Percentiles rank a stretch among this genome's conserved stretches.
phyloP scores from a whole-genome alignment of 2,888 invertebrate species.

The Agrochola circellaris region DNA sequence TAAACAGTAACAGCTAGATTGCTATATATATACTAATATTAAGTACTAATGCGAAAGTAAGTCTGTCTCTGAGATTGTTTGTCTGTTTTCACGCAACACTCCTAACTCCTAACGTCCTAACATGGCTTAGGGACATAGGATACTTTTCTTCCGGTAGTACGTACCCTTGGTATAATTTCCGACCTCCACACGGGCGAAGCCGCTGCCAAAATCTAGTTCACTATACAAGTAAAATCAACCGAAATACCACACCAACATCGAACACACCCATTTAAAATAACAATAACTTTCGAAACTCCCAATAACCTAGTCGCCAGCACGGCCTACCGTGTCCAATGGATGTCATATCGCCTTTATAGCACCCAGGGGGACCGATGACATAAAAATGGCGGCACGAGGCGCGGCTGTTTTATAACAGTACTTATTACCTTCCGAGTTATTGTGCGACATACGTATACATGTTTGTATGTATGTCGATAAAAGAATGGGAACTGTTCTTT shows the following conservation, averaged over 20 bases:
- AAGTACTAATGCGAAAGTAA: too few species aligned
- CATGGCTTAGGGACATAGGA: too few species aligned
- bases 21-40: too few species aligned
- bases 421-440: constrained; percentile 35
- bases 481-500: constrained; percentile 32
- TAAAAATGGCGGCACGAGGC: constrained; percentile 43
- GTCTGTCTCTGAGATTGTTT: too few species aligned
- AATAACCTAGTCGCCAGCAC: not conserved
- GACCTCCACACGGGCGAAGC: too few species aligned
- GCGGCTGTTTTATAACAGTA: constrained; percentile 46
- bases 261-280: constrained; percentile 12
- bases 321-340: constrained; percentile 29
- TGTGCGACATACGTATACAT: constrained; percentile 22
- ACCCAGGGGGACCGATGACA: constrained; percentile 51
- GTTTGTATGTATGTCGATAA: constrained; percentile 12
- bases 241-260: not conserved
- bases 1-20: too few species aligned
- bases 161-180: not conserved
- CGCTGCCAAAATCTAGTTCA: not conserved
- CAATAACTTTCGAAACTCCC: constrained; percentile 1
- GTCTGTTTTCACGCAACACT: too few species aligned
- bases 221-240: not conserved
- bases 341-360: constrained; percentile 32
- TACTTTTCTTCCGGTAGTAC: not conserved
- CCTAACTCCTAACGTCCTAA: too few species aligned